phyloP scores from a whole-genome alignment of 35 echinoderm and acorn worm species.

The Heliocidaris tuberculata region DNA sequence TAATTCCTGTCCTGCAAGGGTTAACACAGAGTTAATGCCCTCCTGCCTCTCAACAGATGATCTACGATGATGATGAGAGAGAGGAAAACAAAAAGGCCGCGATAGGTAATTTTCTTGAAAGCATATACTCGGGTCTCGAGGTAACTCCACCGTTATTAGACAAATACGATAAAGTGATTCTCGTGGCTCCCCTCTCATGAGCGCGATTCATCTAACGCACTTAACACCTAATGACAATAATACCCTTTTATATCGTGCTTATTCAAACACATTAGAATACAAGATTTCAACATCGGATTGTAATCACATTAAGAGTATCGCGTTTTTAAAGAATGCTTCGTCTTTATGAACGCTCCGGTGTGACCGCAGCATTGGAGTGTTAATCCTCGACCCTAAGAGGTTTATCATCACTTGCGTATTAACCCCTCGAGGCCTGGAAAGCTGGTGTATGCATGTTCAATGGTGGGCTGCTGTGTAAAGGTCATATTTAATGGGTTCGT shows the following conservation, averaged over 20 bases:
- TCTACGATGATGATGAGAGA: background rate
- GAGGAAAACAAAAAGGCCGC: background rate
- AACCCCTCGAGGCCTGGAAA: background rate
- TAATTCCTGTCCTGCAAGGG: no score
- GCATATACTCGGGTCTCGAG: background rate
- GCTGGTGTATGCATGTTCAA: background rate
- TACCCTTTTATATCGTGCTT: background rate
- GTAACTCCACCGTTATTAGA: background rate
- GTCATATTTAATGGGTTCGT: conserved; percentile 1
- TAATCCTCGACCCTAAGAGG: background rate
- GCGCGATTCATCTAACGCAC: background rate
- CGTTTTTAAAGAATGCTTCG: background rate
- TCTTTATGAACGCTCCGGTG: background rate
- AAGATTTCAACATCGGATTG: background rate
- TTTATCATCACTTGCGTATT: background rate
- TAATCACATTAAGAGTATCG: background rate
- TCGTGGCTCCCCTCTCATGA: background rate
- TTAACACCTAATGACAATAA: background rate
- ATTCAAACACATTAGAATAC: background rate
- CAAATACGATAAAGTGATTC: background rate
- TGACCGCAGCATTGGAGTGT: background rate
- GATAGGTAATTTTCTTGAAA: background rate
- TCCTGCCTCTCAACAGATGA: background rate
- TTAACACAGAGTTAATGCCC: background rate
- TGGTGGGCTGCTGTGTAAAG: background rate